Percentiles rank a stretch among this genome's conserved stretches.
phyloP scores from a whole-genome alignment of 2,888 invertebrate species.

The Lasius platythorax region DNA sequence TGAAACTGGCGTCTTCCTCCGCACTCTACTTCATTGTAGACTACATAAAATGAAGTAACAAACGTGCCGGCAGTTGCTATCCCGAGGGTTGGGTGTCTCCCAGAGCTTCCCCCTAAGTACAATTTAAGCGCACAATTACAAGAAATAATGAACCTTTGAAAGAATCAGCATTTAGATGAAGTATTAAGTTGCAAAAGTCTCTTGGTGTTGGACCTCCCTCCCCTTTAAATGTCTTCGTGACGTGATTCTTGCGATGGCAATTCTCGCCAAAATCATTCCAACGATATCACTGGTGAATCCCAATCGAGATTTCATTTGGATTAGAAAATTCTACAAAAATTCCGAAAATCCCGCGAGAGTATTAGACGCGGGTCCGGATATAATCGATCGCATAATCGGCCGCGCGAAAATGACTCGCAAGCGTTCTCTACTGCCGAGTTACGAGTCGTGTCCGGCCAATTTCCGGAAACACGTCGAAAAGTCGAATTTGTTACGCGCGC shows the following conservation, averaged over 20 bases:
- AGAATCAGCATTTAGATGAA: constrained; percentile 80
- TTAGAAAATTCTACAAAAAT: background rate
- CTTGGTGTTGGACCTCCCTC: background rate
- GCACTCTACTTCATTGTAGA: constrained; percentile 41
- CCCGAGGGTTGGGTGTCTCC: constrained; percentile 52
- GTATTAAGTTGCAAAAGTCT: constrained; percentile 67
- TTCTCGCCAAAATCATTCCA: constrained; percentile 9
- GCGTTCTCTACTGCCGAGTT: background rate
- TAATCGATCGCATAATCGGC: constrained; percentile 3
- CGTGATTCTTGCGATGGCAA: constrained; percentile 50
- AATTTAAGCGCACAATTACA: constrained; percentile 77
- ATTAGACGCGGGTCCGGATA: constrained; percentile 18
- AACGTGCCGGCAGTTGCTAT: constrained; percentile 36
- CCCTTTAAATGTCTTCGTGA: constrained; percentile 61
- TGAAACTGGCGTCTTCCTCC: constrained; percentile 50
- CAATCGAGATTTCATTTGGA: constrained; percentile 13
- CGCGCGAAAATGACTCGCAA: constrained; percentile 22
- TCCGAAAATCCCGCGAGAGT: background rate
- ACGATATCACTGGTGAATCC: background rate
- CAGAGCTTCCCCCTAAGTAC: constrained; percentile 68
- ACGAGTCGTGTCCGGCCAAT: constrained; percentile 49
- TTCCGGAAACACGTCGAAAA: constrained; percentile 61
- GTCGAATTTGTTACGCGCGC: constrained; percentile 61
- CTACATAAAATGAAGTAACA: constrained; percentile 48
- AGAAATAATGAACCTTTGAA: constrained; percentile 77